These are phyloP conservation scores for Drosophila buzzatii DNA, from an alignment of 2,888 invertebrate species.

Conservation along the genomic window DNA sequence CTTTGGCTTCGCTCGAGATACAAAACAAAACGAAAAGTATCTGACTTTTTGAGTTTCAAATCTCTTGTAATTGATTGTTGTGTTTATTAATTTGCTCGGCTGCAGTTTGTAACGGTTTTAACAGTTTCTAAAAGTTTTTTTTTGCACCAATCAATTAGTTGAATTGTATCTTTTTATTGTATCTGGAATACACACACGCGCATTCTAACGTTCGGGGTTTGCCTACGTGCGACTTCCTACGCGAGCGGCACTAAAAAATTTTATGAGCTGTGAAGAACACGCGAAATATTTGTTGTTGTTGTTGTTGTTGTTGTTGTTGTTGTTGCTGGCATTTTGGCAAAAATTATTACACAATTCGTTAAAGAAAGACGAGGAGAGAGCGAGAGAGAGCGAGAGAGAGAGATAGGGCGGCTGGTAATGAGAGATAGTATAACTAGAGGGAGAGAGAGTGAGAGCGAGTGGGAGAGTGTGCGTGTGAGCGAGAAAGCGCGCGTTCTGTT, in stretches of 20 bases:
- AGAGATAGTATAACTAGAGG: not conserved
- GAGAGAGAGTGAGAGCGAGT: not conserved
- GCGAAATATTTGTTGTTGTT: constrained; percentile 54
- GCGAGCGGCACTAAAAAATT: constrained; percentile 57
- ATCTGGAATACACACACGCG: constrained; percentile 68
- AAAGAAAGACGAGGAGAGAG: constrained; percentile 5
- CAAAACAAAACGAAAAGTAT: constrained; percentile 6
- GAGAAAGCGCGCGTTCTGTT: constrained; percentile 17
- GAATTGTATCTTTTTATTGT: constrained; percentile 57
- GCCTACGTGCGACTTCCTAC: constrained; percentile 59
- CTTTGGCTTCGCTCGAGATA: constrained; percentile 14
- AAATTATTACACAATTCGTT: constrained; percentile 76
- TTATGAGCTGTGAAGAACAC: constrained; percentile 64
- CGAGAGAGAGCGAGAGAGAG: not conserved
- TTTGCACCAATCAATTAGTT: constrained; percentile 58
- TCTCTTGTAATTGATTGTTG: not conserved
- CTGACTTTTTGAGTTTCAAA: constrained; percentile 12
- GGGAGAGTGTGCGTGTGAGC: not conserved
- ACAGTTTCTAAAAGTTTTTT: constrained; percentile 36
- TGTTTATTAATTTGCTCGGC: constrained; percentile 42
- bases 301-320: constrained; percentile 42
- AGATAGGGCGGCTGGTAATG: not conserved
- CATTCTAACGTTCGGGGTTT: constrained; percentile 42
- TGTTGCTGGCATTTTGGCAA: constrained; percentile 62
- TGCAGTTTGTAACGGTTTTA: constrained; percentile 56